A percentile compares a stretch with the other conserved stretches of the same genome.
These are phyloP conservation scores for Phoxinus dragarum DNA, from an alignment of 2,797 vertebrate genomes.

Conservation along the genomic window DNA sequence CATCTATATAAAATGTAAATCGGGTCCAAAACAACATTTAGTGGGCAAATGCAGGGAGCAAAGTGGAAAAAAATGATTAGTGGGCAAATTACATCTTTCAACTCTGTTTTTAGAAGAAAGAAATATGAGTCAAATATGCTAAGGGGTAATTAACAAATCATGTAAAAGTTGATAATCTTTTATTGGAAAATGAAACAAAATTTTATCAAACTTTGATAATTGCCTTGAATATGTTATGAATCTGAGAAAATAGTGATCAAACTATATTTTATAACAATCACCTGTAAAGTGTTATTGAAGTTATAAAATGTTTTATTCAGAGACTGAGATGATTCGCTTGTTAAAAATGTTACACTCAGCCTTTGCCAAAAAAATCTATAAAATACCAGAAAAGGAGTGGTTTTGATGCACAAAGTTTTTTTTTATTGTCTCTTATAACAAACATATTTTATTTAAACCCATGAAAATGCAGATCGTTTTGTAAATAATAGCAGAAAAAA, in stretches of 20 bases:
- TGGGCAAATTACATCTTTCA: not conserved
- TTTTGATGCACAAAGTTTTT: not conserved
- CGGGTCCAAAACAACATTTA: not conserved
- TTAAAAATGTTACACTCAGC: not conserved
- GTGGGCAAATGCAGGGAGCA: too few species aligned
- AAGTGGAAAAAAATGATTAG: too few species aligned
- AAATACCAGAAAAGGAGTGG: not conserved
- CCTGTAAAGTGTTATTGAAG: not conserved
- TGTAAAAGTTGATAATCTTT: too few species aligned
- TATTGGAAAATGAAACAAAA: too few species aligned
- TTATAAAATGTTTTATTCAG: not conserved
- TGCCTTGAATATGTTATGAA: too few species aligned
- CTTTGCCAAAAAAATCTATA: not conserved
- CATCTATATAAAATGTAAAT: too few species aligned
- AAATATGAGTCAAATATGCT: not conserved
- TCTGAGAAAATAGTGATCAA: too few species aligned
- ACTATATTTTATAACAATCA: not conserved
- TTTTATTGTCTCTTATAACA: not conserved
- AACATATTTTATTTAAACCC: not conserved
- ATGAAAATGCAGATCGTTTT: not conserved
- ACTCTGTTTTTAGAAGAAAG: not conserved
- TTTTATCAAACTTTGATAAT: not conserved
- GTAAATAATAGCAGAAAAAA: not conserved
- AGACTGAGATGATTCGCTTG: not conserved
- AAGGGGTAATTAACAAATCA: too few species aligned